Conservation (phyloP, 2,888 invertebrate species). For the Drosophila meridionalis region DNA sequence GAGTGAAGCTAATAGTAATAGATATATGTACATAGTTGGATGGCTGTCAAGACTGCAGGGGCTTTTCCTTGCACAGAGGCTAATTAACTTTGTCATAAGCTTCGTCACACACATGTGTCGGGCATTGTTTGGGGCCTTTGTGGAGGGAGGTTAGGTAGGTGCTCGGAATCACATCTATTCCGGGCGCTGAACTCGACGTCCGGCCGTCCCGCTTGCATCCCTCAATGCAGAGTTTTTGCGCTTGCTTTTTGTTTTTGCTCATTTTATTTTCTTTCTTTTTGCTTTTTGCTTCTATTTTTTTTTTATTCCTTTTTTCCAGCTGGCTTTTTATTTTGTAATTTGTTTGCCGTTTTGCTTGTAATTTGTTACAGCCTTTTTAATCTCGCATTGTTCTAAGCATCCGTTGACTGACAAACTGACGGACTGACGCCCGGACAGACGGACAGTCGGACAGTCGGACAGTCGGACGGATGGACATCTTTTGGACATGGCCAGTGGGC, state of each 20-base stretch:
- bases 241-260: constrained; percentile 29
- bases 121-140: not conserved
- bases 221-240: constrained; percentile 35
- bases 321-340: constrained; percentile 64
- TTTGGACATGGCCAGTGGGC: constrained; percentile 28
- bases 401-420: constrained; percentile 65
- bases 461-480: constrained; percentile 3
- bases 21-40: not conserved
- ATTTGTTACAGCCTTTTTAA: constrained; percentile 79
- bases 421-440: constrained; percentile 37
- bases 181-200: constrained; percentile 40
- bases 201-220: not conserved
- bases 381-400: constrained; percentile 76
- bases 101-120: constrained; percentile 8
- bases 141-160: not conserved
- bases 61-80: constrained; percentile 4
- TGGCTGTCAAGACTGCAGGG: not conserved
- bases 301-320: constrained; percentile 13
- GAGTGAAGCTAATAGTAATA: too few relatives aligned
- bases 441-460: constrained; percentile 12
- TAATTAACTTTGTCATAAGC: constrained; percentile 30
- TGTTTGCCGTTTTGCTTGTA: constrained; percentile 77
- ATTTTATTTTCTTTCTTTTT: constrained; percentile 4
- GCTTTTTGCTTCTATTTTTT: not conserved
- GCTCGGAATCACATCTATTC: constrained; percentile 13